Percentiles rank a stretch among this genome's conserved stretches.
Conservation (phyloP, 2,113 vertebrate genomes). For the Hemiscyllium ocellatum region DNA sequence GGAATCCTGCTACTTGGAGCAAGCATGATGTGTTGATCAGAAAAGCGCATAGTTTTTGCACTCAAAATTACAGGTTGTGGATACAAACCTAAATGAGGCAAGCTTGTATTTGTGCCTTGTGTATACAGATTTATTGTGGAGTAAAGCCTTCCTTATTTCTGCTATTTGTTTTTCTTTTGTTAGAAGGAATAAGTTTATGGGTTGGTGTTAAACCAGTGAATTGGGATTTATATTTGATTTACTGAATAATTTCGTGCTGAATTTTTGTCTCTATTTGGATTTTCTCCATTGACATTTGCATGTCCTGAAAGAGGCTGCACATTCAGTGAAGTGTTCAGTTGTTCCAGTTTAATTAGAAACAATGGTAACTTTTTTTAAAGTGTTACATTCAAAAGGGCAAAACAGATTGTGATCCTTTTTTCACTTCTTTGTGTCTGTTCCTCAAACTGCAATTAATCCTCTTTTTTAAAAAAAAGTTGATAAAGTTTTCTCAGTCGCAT, state of each 20-base stretch:
- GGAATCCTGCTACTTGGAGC: background rate
- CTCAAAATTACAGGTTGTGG: constrained; percentile 12
- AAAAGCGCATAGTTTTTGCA: background rate
- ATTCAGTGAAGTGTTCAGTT: too few species aligned
- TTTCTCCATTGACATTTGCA: background rate
- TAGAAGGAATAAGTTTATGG: background rate
- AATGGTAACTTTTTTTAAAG: background rate
- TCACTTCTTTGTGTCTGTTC: background rate
- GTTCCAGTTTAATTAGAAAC: background rate
- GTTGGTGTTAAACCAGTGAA: background rate
- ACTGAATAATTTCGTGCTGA: background rate
- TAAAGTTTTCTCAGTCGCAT: background rate
- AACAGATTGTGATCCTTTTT: background rate
- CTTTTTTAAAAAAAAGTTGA: background rate
- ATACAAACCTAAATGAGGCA: constrained; percentile 10
- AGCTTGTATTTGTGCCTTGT: constrained; percentile 34
- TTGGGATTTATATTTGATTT: background rate
- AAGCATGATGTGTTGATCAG: background rate
- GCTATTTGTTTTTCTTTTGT: background rate
- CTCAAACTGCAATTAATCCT: background rate
- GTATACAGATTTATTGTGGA: background rate
- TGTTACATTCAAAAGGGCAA: background rate
- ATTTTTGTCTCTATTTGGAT: background rate
- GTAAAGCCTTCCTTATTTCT: background rate
- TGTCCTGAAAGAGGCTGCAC: background rate